Base-by-base conservation (phyloP, 2,888 invertebrate genomes). In the Tetragonisca angustula region DNA sequence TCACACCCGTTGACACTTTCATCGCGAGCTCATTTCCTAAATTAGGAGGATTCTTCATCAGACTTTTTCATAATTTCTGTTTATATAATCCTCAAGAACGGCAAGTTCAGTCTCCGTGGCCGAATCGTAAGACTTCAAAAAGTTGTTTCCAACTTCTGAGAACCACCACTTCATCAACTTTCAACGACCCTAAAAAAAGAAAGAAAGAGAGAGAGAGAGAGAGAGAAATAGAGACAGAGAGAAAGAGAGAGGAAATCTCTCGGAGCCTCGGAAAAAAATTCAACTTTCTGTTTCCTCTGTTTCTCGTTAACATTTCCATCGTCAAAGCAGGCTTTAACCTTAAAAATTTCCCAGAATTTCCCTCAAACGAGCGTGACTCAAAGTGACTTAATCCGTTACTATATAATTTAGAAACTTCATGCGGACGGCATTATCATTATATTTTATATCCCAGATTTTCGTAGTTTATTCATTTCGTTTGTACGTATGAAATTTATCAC, bases 101-200 rank as follows among this genome's bases (percentile, higher is more conserved):
- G 49, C 17, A 17, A 49, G 15, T n/a, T 43, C 21, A 49, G 24
- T 19, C 6, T 4, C 19, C 50, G 19, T 21, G 50, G 4, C 11
- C 24, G 68, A 50, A 68, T 15, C 43, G n/a, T n/a, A 43, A 43
- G 43, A 43, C 64, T 19, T 17, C n/a, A n/a, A 49, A 67, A 67
- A 49, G 43, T 67, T 24, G 24, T n/a, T 27, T 43, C 17, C 67
- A 50, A 68, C 24, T 67, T 9, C 6, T 21, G 19, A 50, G 24
- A 50, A 50, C 68, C 50, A 13, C 6, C 68, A 13, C 50, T 68
- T 50, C 27, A 27, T 68, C 68, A 68, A 68, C 68, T 68, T 27
- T 68, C 50, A 13, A 50, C 24, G 68, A 50, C 13, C 50, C 19
- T 50, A 21, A 32, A 64, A 64, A 19, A 21, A 64, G 36, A 36